These are phyloP conservation scores for Phalanger gymnotis DNA, from an alignment of 2,797 vertebrate genomes.

Conservation along the genomic window DNA sequence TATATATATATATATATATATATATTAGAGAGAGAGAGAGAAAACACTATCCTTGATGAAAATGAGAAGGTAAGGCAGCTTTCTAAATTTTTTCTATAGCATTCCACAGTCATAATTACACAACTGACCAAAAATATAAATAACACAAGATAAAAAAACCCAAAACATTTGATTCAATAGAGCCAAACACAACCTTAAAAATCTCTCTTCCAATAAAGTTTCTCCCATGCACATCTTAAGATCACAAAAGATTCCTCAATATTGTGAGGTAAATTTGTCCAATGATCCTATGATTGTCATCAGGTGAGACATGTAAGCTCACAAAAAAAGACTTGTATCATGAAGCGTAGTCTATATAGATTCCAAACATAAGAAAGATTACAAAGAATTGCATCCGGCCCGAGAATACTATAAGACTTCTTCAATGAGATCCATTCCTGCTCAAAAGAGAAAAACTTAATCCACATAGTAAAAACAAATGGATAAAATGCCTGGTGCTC, in stretches of 20 bases:
- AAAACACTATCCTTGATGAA: neutral
- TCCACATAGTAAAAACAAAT: neutral
- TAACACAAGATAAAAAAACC: neutral
- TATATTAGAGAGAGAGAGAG: too few relatives aligned
- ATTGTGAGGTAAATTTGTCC: neutral
- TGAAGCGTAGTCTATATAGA: neutral
- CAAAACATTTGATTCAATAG: neutral
- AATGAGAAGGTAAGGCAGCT: neutral
- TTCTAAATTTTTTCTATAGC: neutral
- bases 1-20: too few relatives aligned
- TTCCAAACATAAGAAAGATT: neutral
- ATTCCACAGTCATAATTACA: neutral
- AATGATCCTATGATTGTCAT: neutral
- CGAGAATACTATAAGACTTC: neutral
- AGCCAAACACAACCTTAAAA: neutral
- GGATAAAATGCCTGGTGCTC: neutral
- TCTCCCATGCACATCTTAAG: neutral
- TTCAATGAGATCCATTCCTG: neutral
- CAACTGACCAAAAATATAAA: neutral
- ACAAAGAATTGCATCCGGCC: neutral
- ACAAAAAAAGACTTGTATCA: neutral
- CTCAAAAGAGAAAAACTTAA: neutral
- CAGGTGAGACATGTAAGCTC: neutral
- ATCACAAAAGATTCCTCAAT: neutral
- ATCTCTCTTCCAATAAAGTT: neutral